A percentile compares a stretch with the other conserved stretches of the same genome.
Conservation (phyloP, 2,797 vertebrate species). For the Rhincodon typus region DNA sequence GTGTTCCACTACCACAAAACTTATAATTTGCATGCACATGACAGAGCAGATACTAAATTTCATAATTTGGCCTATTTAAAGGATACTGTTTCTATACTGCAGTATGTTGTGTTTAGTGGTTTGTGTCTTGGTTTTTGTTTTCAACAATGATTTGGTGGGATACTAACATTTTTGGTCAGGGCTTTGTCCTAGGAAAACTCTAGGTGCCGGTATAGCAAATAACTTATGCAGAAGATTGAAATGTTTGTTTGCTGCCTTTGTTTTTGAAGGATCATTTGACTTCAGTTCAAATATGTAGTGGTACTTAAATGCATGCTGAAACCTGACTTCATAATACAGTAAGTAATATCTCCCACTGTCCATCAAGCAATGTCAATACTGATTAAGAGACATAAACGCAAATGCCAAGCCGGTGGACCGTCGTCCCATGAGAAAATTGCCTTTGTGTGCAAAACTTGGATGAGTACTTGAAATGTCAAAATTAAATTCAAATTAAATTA, state of each 20-base stretch:
- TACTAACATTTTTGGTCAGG: conserved; percentile 34
- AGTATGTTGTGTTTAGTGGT: conserved; percentile 12
- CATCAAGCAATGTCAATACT: background rate
- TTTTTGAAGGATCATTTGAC: conserved; percentile 26
- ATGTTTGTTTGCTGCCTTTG: conserved; percentile 2
- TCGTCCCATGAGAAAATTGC: background rate
- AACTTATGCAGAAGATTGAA: conserved; percentile 26
- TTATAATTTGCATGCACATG: background rate
- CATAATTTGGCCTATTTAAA: background rate
- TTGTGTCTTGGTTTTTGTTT: background rate
- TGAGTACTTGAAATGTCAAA: too few species aligned
- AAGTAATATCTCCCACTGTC: background rate
- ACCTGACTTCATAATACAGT: background rate
- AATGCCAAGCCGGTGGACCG: background rate
- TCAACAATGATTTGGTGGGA: background rate
- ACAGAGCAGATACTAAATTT: background rate
- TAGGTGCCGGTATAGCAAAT: conserved; percentile 16
- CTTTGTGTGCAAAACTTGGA: background rate
- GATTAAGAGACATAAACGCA: background rate
- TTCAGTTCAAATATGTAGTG: conserved; percentile 16
- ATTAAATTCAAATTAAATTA: background rate
- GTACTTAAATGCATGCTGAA: conserved; percentile 4
- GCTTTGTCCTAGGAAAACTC: conserved; percentile 34
- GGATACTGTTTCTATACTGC: conserved; percentile 35
- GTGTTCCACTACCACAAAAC: background rate